Conservation (phyloP, 2,113 vertebrate species). For the Pachyramphus minor region DNA sequence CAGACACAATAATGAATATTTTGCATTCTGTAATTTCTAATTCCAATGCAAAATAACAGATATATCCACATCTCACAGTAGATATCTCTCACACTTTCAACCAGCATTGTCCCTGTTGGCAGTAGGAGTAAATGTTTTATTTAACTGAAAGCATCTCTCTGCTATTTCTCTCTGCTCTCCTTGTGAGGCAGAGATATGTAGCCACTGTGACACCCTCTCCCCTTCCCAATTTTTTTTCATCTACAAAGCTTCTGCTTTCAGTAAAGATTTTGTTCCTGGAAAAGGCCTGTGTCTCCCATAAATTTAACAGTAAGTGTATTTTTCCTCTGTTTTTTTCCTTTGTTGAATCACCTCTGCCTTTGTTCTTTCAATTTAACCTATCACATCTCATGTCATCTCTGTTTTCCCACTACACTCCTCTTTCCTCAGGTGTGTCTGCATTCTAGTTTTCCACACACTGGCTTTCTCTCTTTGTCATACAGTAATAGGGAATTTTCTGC, state of each 20-base stretch:
- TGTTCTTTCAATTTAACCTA: neutral
- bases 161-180: neutral
- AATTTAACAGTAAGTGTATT: neutral
- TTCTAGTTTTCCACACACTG: neutral
- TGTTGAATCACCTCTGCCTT: neutral
- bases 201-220: neutral
- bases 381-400: neutral
- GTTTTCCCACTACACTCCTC: neutral
- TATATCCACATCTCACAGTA: neutral
- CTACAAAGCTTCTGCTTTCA: neutral
- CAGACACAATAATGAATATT: neutral
- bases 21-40: neutral
- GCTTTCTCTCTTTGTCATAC: neutral
- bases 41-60: neutral
- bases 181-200: neutral
- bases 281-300: neutral
- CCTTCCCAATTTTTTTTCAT: neutral
- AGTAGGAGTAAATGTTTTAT: neutral
- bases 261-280: neutral
- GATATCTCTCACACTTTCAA: neutral
- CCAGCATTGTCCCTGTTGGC: neutral
- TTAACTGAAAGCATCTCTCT: neutral
- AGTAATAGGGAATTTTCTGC: neutral
- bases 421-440: neutral
- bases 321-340: neutral